phyloP scores from a whole-genome alignment of 2,113 vertebrate species.

The Erythrocercus mccallii region DNA sequence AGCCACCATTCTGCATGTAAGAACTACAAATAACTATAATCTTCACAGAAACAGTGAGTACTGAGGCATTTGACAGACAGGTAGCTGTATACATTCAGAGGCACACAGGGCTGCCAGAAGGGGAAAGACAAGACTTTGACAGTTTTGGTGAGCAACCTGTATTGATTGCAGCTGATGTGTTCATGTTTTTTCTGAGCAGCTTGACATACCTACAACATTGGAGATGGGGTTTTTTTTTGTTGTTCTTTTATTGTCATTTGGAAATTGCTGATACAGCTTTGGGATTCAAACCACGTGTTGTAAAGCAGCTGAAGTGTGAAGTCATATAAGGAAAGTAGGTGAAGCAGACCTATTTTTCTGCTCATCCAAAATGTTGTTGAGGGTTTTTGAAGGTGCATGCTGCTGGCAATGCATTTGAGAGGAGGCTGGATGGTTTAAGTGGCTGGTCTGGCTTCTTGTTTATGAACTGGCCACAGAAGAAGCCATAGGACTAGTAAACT shows the following conservation, averaged over 20 bases:
- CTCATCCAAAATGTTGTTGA: background rate
- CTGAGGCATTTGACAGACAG: background rate
- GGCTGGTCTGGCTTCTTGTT: background rate
- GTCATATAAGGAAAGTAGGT: background rate
- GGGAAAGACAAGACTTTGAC: background rate
- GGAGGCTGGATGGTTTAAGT: background rate
- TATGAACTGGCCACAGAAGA: background rate
- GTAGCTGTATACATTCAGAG: background rate
- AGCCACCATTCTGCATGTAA: background rate
- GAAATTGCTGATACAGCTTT: background rate
- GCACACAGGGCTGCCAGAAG: background rate
- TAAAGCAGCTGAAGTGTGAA: background rate
- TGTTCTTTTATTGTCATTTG: background rate
- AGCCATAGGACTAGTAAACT: background rate
- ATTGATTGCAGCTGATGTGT: background rate
- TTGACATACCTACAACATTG: background rate
- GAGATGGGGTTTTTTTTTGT: too few relatives aligned
- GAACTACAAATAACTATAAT: background rate
- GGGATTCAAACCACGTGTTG: background rate
- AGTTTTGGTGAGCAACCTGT: background rate
- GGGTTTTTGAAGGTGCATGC: background rate
- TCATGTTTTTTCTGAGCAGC: background rate
- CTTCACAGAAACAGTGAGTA: background rate
- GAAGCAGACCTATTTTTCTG: background rate
- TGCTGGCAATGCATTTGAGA: background rate